These are phyloP conservation scores for Metalampra italica DNA, from an alignment of 2,888 invertebrate genomes.

Conservation along the genomic window DNA sequence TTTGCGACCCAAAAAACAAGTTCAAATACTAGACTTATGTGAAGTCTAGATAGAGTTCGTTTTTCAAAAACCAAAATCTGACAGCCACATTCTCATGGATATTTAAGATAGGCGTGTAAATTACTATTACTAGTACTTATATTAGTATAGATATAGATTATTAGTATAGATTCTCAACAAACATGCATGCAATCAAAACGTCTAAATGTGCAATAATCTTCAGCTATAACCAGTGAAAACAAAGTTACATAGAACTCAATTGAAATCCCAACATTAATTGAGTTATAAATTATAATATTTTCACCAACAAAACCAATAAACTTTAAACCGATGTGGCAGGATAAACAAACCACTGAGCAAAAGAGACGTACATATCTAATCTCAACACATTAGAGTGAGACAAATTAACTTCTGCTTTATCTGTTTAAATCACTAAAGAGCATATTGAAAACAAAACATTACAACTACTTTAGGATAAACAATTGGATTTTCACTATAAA, in stretches of 20 bases:
- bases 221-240: no score
- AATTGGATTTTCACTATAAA: constrained; percentile 14
- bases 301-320: constrained; percentile 12
- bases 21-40: no score
- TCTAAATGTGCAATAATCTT: no score
- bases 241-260: not conserved
- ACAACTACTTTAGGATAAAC: constrained; percentile 9
- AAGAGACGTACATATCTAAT: constrained; percentile 23
- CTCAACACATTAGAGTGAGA: constrained; percentile 30
- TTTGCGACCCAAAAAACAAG: no score
- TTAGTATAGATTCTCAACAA: no score
- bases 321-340: constrained; percentile 15
- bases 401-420: constrained; percentile 33
- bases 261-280: constrained; percentile 22
- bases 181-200: no score
- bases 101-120: no score
- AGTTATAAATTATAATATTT: constrained; percentile 30
- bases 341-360: constrained; percentile 21
- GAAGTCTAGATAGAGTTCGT: no score
- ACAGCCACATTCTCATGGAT: no score
- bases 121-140: no score
- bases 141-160: no score
- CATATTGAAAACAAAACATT: constrained; percentile 8
- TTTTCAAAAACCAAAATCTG: no score
- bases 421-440: constrained; percentile 28